Evolutionary conservation across 2,797 vertebrate genomes (phyloP), one percentile per base, ranked within the genome.

Genomic region (Erpetoichthys calabaricus): DNA sequence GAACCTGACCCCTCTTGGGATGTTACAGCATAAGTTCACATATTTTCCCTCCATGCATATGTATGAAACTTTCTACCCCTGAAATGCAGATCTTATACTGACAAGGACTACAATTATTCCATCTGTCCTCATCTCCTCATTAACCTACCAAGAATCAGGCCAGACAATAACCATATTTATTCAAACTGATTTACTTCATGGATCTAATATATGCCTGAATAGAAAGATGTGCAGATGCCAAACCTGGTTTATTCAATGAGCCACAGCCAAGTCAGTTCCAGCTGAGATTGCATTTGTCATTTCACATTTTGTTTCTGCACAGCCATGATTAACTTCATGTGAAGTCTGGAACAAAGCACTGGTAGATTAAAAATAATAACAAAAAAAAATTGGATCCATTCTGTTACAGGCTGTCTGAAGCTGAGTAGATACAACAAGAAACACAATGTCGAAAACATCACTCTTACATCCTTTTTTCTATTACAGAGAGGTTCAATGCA

Each of bases 81-180:
- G 50, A 51, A 51, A 51, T 51, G 5, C 9, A 51, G 50, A 51
- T 51, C 9, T 51, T 25, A n/a, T 50, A 9, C 2, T 5, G n/a
- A 9, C 50, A 6, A 51, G 41, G 50, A 51, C 25, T 51, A 51
- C n/a, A 51, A 51, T 51, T n/a, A 51, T 6, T 51, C 50, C 50
- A 51, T 7, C 7, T 51, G 41, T 51, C 5, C 3, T 51, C 50
- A 6, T 4, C 5, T 9, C 50, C 8, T 51, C 50, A 5, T 5
- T 5, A 5, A 9, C 50, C 50, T 25, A 51, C 8, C 5, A 51
- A 9, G 50, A 51, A 51, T 4, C 5, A 51, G 5, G 41, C 8
- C 50, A 51, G 50, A 51, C 4, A 51, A 25, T 9, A 51, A 51
- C 9, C 41, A 25, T 9, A 9, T 6, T 51, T 6, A 6, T 51